Evolutionary conservation across 2,797 vertebrate genomes (phyloP).

Genomic region (Etheostoma nigrum): DNA sequence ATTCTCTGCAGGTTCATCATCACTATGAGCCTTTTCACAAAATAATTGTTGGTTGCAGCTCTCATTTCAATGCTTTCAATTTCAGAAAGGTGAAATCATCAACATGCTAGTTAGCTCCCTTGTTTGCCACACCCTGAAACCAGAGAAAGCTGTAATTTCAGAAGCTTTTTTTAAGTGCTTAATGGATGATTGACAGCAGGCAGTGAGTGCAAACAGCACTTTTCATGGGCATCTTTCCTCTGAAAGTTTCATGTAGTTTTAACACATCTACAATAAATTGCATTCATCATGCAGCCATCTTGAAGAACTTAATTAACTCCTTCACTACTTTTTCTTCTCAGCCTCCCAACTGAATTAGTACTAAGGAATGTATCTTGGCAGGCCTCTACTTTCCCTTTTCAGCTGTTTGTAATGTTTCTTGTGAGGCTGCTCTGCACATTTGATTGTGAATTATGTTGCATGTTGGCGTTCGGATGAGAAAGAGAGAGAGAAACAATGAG

Average conservation of each 20-base stretch:
- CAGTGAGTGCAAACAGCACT: not conserved
- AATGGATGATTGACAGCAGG: not conserved
- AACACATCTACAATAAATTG: not conserved
- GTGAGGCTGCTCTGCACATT: slow-evolving; percentile 55
- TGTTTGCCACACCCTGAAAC: not conserved
- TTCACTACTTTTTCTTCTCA: not conserved
- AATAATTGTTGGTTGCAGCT: not conserved
- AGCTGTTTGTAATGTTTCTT: slow-evolving; percentile 68
- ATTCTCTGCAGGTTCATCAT: not conserved
- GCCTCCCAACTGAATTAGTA: slow-evolving; percentile 14
- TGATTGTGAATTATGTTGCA: slow-evolving; percentile 58
- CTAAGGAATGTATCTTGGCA: slow-evolving; percentile 53
- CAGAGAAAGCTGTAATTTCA: not conserved
- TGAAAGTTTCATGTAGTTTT: not conserved
- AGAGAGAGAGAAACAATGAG: slow-evolving; percentile 9
- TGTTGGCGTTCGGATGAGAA: slow-evolving; percentile 34
- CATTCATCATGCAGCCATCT: not conserved
- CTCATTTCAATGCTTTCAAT: not conserved
- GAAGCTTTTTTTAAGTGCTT: not conserved
- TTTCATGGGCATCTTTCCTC: not conserved
- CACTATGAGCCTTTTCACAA: not conserved
- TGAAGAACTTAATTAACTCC: not conserved
- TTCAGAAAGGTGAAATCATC: not conserved
- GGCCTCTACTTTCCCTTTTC: slow-evolving; percentile 48
- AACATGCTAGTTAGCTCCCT: not conserved